Evolutionary conservation across 37 sponge, comb jelly and placozoan species (phyloP).

Genomic region (Tethya wilhelma): DNA sequence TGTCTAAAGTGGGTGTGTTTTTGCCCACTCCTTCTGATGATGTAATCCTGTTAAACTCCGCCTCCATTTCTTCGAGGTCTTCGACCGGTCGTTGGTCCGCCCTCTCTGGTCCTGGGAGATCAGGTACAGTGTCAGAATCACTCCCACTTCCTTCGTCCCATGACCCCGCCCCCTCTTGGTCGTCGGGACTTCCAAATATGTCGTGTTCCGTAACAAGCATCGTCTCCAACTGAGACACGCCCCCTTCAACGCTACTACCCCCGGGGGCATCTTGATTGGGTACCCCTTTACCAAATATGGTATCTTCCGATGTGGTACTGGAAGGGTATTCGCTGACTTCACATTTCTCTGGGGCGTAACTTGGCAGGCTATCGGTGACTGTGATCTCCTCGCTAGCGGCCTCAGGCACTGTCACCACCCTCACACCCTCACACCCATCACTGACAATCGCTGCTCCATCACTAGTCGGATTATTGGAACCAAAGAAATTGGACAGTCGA

Average conservation of each 20-base stretch:
- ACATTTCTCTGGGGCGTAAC: slow-evolving; percentile 53
- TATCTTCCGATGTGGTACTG: background rate
- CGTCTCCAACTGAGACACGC: background rate
- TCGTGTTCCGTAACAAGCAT: slow-evolving; percentile 30
- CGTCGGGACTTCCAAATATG: slow-evolving; percentile 32
- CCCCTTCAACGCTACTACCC: background rate
- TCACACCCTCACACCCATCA: background rate
- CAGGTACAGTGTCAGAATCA: background rate
- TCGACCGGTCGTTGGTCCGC: background rate
- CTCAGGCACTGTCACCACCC: background rate
- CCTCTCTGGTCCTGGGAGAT: background rate
- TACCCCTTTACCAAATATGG: background rate
- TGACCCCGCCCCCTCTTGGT: background rate
- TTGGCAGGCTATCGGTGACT: background rate
- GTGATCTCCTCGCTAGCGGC: slow-evolving; percentile 1
- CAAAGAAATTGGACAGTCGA: slow-evolving; percentile 16
- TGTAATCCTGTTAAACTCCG: slow-evolving; percentile 36
- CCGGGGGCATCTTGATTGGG: too few relatives aligned
- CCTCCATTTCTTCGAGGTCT: slow-evolving; percentile 13
- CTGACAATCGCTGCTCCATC: background rate
- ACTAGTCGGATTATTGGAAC: background rate
- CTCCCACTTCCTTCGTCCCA: background rate
- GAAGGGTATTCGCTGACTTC: background rate
- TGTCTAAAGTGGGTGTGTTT: too few relatives aligned
- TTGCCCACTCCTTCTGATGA: background rate